A percentile compares a stretch with the other conserved stretches of the same genome.
Evolutionary conservation across 2,113 vertebrate species (phyloP).

Genomic region (Hirundichthys speculiger): DNA sequence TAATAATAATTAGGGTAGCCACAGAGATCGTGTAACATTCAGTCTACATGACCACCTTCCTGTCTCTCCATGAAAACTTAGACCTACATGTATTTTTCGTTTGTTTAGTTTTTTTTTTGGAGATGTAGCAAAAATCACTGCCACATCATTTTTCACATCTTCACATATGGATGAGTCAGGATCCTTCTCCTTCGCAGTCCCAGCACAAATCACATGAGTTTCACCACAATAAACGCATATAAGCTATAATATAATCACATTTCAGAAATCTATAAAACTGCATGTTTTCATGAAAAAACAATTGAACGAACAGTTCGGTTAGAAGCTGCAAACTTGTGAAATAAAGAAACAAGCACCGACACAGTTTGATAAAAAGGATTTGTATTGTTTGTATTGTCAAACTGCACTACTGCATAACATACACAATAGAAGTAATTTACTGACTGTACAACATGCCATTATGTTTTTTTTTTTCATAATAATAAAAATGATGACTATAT

Average conservation of each 20-base stretch:
- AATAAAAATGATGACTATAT: conserved; percentile 71
- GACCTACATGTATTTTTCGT: conserved; percentile 52
- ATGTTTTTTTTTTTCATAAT: conserved; percentile 41
- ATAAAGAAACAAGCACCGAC: conserved; percentile 50
- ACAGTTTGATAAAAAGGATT: conserved; percentile 77
- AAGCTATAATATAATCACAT: background rate
- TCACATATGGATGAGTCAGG: conserved; percentile 17
- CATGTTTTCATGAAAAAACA: no score
- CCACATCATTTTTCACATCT: conserved; percentile 15
- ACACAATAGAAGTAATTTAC: conserved; percentile 95
- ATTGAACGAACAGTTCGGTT: background rate
- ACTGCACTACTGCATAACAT: conserved; percentile 98
- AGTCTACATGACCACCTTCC: conserved; percentile 41
- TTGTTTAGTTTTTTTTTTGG: no score
- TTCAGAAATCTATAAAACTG: no score
- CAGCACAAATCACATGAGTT: background rate
- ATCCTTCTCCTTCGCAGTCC: background rate
- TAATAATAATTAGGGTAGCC: no score
- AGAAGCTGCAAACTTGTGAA: conserved; percentile 23
- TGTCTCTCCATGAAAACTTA: conserved; percentile 49
- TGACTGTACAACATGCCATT: conserved; percentile 80
- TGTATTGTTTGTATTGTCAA: conserved; percentile 85
- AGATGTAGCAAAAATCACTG: conserved; percentile 57
- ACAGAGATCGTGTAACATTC: no score
- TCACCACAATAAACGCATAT: background rate